phyloP scores from a whole-genome alignment of 2,797 vertebrate genomes.

The Antrozous pallidus region DNA sequence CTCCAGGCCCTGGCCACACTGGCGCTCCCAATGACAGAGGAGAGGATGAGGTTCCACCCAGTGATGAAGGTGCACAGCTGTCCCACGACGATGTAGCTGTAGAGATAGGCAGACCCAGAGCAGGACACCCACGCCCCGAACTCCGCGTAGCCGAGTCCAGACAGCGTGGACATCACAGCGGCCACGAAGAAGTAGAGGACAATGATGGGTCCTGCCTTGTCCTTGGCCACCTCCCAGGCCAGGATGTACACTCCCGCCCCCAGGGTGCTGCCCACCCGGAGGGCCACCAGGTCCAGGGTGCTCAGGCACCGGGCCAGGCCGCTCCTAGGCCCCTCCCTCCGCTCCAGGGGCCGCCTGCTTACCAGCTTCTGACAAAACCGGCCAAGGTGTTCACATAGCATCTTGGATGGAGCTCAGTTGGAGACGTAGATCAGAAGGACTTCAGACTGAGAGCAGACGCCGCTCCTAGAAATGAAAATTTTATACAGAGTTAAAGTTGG shows the following conservation, averaged over 20 bases:
- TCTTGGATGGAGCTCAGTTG: background rate
- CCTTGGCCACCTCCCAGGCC: slow-evolving; percentile 90
- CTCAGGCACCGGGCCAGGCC: slow-evolving; percentile 89
- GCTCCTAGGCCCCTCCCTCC: slow-evolving; percentile 68
- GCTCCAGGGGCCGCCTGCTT: slow-evolving; percentile 83
- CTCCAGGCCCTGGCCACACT: slow-evolving; percentile 96
- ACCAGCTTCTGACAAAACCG: slow-evolving; percentile 84
- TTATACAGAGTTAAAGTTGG: no score
- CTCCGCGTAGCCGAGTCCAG: slow-evolving; percentile 93
- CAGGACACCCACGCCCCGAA: slow-evolving; percentile 94
- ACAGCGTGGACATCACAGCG: slow-evolving; percentile 90
- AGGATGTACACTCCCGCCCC: slow-evolving; percentile 93
- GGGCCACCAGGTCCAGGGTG: slow-evolving; percentile 90
- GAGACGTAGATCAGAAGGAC: background rate
- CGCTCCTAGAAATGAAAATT: no score
- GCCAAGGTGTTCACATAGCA: slow-evolving; percentile 48
- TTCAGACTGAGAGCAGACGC: no score
- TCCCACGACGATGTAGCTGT: slow-evolving; percentile 94
- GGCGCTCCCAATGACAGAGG: slow-evolving; percentile 90
- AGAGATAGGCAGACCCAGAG: slow-evolving; percentile 93
- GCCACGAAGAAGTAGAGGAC: slow-evolving; percentile 94
- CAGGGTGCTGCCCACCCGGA: slow-evolving; percentile 92
- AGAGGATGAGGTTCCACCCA: slow-evolving; percentile 96
- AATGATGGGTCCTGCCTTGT: slow-evolving; percentile 90
- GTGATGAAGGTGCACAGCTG: slow-evolving; percentile 95